A percentile compares a stretch with the other conserved stretches of the same genome.
phyloP scores from a whole-genome alignment of 1,140 invertebrate species.

The Eriocheir sinensis region DNA sequence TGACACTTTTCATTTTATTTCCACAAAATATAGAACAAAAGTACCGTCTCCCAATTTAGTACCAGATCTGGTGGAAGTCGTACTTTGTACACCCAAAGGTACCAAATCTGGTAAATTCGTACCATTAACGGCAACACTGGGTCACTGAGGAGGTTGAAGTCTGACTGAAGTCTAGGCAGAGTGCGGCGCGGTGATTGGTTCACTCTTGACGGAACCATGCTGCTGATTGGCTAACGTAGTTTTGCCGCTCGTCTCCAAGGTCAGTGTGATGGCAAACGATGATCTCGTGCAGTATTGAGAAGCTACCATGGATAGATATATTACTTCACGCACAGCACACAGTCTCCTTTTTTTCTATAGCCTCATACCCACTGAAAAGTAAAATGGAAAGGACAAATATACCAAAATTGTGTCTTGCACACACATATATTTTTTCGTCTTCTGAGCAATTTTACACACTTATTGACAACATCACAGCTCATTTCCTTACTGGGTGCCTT shows the following conservation, averaged over 20 bases:
- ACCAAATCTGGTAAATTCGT: too few relatives aligned
- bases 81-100: too few relatives aligned
- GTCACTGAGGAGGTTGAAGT: too few relatives aligned
- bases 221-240: background rate
- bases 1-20: too few relatives aligned
- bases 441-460: conserved; percentile 16
- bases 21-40: too few relatives aligned
- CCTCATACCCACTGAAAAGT: background rate
- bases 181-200: background rate
- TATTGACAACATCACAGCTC: conserved; percentile 14
- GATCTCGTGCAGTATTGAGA: too few relatives aligned
- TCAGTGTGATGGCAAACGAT: background rate
- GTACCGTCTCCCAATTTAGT: too few relatives aligned
- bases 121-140: too few relatives aligned
- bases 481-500: background rate
- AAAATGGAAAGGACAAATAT: background rate
- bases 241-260: background rate
- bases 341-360: background rate
- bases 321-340: too few relatives aligned
- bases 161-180: too few relatives aligned
- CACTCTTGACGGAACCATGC: background rate
- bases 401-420: background rate
- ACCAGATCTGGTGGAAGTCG: too few relatives aligned
- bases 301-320: too few relatives aligned
- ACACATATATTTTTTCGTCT: conserved; percentile 5